Evolutionary conservation across 1,140 invertebrate species (phyloP), one percentile per base, ranked within the genome.

Genomic region (Drosophila murphyi): DNA sequence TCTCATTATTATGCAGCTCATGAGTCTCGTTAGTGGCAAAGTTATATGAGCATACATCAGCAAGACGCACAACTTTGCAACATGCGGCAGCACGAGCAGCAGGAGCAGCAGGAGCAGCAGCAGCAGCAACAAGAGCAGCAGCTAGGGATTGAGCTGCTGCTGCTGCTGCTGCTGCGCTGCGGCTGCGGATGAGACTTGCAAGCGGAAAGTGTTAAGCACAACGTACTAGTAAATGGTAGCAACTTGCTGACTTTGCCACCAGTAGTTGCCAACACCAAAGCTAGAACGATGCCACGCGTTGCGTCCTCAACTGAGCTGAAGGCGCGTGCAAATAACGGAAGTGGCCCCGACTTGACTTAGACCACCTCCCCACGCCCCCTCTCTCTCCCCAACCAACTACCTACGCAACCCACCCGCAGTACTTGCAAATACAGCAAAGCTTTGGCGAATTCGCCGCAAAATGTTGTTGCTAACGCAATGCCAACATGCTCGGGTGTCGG

Each of bases 11-110:
- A 87, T 87, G 82, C 82, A 87, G 76, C 83, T 87, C 83, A 88
- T 88, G 82, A 83, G 82, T 87, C 83, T 88, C 83, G 82, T 87
- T 87, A 87, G 82, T 88, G 82, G 82, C 83, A 87, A 88, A 87
- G 82, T 88, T 88, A 88, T 87, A 88, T 88, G 82, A 88, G 82
- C 82, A 87, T 88, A 87, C 82, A 87, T 88, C 82, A 87, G 83
- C 72, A 51, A 62, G 81, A 69, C 78, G 80, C 82, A 87, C 76
- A 87, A 87, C 80, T 87, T 87, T 87, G 80, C 83, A 86, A 86
- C 82, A 86, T 79, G 82, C 73, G 72, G 65, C 65, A 29, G 28
- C 43, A 6, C 0, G 10, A 10, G 5, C 5, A 2, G 28, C 43
- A 6, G 1, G 10, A 10, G 5, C 5, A 2, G 31, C 20, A 1